Base-by-base conservation (phyloP, 2,797 vertebrate species). In the Antennarius maculatus region DNA sequence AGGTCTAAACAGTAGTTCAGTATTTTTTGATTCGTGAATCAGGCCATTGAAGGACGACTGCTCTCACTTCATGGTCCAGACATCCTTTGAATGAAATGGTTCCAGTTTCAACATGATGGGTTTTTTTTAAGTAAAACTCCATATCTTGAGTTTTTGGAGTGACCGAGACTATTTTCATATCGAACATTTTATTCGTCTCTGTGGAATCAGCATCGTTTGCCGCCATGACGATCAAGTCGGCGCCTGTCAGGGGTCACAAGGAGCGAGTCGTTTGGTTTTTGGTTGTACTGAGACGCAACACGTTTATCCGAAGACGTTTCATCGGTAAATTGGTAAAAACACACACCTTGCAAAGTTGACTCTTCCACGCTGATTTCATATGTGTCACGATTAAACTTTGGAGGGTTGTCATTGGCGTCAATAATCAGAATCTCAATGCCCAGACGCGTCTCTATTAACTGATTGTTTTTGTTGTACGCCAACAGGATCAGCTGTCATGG, bases 351-450 rank as follows among this genome's bases (percentile, higher is more conserved):
- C 53, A 0, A 0, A 3, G 27, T 39, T 49, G 83, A 85, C 73
- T 94, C 93, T 0, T 77, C 34, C 15, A 91, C n/a, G 13, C 0
- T 59, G 43, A 56, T 5, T 5, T 60, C 0, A 14, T 90, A 91
- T 0, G 0, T 3, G 0, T 50, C 5, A 0, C 0, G 0, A 0
- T 46, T 16, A 76, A 92, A 94, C n/a, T 3, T 1, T 4, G 93
- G 93, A 3, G 83, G 0, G 27, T 93, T 60, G 72, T 94, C 93
- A 63, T 94, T 94, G 50, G 87, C 48, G 37, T 94, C 93, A 0
- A 37, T 1, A 15, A 94, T 78, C 2, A 28, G 4, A 48, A 94
- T 61, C 48, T 89, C 76, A 54, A 94, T 57, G 3, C 85, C 87
- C 1, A 94, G 89, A 15, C 46, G 52, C 8, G 84, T 89, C 51